Base-by-base conservation (phyloP, 2,113 vertebrate genomes). In the Mesocricetus auratus region DNA sequence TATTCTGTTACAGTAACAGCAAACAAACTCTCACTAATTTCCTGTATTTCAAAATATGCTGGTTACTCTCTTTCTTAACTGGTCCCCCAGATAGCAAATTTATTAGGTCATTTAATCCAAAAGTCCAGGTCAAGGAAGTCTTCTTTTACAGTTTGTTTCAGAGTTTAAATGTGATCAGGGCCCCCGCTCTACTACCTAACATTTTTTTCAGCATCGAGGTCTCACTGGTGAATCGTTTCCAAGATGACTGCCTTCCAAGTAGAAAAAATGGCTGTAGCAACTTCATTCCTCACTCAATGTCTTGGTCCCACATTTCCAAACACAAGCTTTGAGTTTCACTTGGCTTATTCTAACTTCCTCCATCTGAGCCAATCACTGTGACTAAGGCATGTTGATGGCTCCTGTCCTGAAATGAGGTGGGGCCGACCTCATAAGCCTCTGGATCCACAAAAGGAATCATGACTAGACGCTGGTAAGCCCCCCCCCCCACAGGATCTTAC, bases 21-120 rank as follows among this genome's bases (percentile, higher is more conserved):
- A 92, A 39, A 62, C 47, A 94, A 36, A 47, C 53, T 89, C 33
- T 86, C 66, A 88, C 31, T 91, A 86, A 77, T 88, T 85, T 66
- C 29, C 77, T 64, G 15, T 87, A 50, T 95, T 97, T 69, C 90
- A 50, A 96, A 95, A 75, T 79, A 89, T 11, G 47, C 73, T 42
- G 0, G 53, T 21, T 73, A 68, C 53, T 83, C 93, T 94, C 69
- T 68, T 92, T 91, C 62, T 69, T 92, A 56, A 95, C 79, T 24
- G 45, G 78, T 58, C 10, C 39, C 21, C 58, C 60, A 86, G 77
- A 15, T 7, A 95, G 56, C 64, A 58, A 81, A 83, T 50, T 86
- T 78, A 87, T 50, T 74, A 29, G 36, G 50, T 86, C 66, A 60
- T 15, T 8, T 62, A 85, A 89, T 66, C 10, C 24, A 19, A 33